Evolutionary conservation across 2,888 invertebrate genomes (phyloP), one percentile per base, ranked within the genome.

Genomic region (Ctena decussata): DNA sequence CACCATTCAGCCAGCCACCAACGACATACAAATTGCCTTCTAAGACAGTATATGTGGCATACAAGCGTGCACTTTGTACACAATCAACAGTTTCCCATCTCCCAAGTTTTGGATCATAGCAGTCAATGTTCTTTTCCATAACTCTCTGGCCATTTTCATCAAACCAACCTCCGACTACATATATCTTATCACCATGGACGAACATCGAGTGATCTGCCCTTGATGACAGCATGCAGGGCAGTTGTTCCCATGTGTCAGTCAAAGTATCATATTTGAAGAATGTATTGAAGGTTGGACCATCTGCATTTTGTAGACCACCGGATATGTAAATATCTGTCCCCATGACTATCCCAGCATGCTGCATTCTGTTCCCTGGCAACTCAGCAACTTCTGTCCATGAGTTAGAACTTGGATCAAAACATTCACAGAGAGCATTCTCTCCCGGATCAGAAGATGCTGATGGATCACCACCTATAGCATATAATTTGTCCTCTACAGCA

Each of bases 1-100:
- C 97, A n/a, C 96, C 97, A 91, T 97, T 97, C 65, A 97, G 97
- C 94, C 97, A 97, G 0, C 97, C 97, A 18, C 97, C 97, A 84
- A 97, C 97, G 89, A 97, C 97, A 93, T 97, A 97, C 69, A 97
- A 96, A 93, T 97, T 97, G 30, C 96, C 96, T 41, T 97, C 96
- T 27, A 97, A 96, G 32, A 97, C 96, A 8, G 97, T 97, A 74
- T 97, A 97, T 1, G 97, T 97, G 0, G 97, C 97, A 92, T 97
- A 97, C 93, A 97, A 97, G 75, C 97, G 96, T 0, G 97, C 97
- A 0, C 97, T 97, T 1, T 97, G 97, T 76, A 97, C 96, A 74
- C 96, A 95, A 0, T 97, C 97, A 60, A 97, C 96, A 27, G 96
- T 96, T 82, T 96, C 96, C 97, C 97, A 97, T 1, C 96, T 93